These are phyloP conservation scores for Carcharodon carcharias DNA, from an alignment of 2,797 vertebrate genomes.

Conservation along the genomic window DNA sequence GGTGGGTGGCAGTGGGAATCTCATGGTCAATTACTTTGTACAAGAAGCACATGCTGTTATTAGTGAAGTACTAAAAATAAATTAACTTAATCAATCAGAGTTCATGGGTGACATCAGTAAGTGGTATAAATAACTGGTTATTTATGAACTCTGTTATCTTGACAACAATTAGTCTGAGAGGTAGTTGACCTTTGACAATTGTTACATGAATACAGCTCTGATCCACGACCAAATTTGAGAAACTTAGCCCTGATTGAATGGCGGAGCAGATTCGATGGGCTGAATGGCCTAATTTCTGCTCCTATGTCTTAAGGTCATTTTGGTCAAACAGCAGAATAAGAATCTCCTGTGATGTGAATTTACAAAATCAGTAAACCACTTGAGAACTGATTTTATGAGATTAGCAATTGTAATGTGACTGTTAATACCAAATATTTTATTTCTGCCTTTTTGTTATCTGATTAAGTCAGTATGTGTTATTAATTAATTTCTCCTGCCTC, in stretches of 20 bases:
- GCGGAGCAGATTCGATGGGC: too few relatives aligned
- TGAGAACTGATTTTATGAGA: background rate
- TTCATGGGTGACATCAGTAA: background rate
- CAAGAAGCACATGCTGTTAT: background rate
- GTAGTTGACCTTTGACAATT: background rate
- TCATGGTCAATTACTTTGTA: background rate
- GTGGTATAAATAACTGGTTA: background rate
- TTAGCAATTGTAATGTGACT: background rate
- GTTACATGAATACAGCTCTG: background rate
- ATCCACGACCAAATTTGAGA: background rate
- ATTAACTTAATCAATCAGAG: constrained; percentile 22
- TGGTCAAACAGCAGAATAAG: background rate
- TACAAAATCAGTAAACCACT: background rate
- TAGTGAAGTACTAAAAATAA: constrained; percentile 1
- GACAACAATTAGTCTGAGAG: background rate
- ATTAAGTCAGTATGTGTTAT: background rate
- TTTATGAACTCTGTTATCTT: background rate
- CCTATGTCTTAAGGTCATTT: too few relatives aligned
- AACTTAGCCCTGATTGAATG: too few relatives aligned
- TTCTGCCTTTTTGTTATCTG: background rate
- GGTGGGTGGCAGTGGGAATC: background rate
- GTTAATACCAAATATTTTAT: background rate
- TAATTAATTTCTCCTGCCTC: background rate
- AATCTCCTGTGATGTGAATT: background rate
- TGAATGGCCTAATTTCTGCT: too few relatives aligned